phyloP scores from a whole-genome alignment of 2,888 invertebrate genomes.

The Xestia ashworthii region DNA sequence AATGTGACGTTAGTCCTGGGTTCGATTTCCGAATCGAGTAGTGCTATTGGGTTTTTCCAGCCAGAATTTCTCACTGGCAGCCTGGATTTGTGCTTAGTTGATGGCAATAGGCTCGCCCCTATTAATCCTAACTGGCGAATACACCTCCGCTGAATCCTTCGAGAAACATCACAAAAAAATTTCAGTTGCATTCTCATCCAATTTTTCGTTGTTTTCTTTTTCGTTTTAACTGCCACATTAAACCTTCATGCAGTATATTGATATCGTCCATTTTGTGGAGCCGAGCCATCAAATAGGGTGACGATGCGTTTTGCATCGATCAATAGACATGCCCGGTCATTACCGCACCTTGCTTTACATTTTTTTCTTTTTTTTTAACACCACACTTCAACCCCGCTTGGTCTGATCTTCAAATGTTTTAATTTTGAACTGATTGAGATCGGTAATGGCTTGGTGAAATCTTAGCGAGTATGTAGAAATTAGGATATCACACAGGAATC shows the following conservation, averaged over 20 bases:
- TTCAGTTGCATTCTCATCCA: conserved; percentile 20
- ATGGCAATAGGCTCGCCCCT: background rate
- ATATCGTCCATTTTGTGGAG: conserved; percentile 72
- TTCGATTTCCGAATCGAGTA: background rate
- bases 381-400: conserved; percentile 45
- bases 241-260: conserved; percentile 55
- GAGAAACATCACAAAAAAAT: background rate
- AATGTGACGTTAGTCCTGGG: background rate
- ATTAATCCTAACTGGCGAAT: background rate
- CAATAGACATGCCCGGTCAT: conserved; percentile 76
- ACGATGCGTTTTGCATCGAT: conserved; percentile 80
- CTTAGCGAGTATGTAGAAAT: background rate
- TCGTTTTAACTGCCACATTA: conserved; percentile 33
- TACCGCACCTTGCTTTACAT: conserved; percentile 67
- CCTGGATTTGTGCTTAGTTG: background rate
- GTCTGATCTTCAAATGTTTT: conserved; percentile 44
- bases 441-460: background rate
- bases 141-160: background rate
- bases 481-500: background rate
- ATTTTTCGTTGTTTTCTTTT: background rate
- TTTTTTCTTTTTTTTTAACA: conserved; percentile 52
- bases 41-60: background rate
- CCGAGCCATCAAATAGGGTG: conserved; percentile 83
- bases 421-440: conserved; percentile 43
- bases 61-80: background rate